Evolutionary conservation across 92 coral and sea anemone species (phyloP).

Genomic region (Phenganax marumi): DNA sequence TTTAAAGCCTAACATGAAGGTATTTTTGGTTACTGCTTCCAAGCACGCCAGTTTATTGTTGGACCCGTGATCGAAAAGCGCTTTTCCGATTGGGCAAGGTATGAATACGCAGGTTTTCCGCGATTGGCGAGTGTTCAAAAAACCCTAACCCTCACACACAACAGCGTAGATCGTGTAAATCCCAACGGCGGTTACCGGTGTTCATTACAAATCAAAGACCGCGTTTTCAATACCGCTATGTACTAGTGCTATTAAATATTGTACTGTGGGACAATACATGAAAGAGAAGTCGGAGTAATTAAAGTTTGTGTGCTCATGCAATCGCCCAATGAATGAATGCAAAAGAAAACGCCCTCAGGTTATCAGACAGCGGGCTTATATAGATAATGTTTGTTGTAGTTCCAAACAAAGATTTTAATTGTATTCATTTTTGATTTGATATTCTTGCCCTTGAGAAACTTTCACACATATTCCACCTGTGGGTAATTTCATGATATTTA

Average conservation of each 20-base stretch:
- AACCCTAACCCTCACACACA: neutral
- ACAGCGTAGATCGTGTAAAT: neutral
- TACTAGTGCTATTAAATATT: neutral
- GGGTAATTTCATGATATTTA: no score
- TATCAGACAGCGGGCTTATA: neutral
- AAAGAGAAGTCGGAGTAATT: neutral
- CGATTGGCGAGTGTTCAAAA: neutral
- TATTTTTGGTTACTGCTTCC: no score
- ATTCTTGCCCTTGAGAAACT: neutral
- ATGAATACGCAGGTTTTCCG: neutral
- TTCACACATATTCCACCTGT: neutral
- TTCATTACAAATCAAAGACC: neutral
- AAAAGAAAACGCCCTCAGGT: conserved; percentile 8
- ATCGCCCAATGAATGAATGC: neutral
- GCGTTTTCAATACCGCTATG: neutral
- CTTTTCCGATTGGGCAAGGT: no score
- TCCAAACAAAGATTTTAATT: conserved; percentile 1
- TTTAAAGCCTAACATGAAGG: no score
- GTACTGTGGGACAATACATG: neutral
- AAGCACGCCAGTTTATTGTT: no score
- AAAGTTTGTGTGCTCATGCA: neutral
- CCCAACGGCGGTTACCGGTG: neutral
- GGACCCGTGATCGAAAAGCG: no score
- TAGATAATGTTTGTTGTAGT: neutral
- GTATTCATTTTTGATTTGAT: neutral